A percentile compares a stretch with the other conserved stretches of the same genome.
phyloP scores from a whole-genome alignment of 2,113 vertebrate species.

The Melozone crissalis region DNA sequence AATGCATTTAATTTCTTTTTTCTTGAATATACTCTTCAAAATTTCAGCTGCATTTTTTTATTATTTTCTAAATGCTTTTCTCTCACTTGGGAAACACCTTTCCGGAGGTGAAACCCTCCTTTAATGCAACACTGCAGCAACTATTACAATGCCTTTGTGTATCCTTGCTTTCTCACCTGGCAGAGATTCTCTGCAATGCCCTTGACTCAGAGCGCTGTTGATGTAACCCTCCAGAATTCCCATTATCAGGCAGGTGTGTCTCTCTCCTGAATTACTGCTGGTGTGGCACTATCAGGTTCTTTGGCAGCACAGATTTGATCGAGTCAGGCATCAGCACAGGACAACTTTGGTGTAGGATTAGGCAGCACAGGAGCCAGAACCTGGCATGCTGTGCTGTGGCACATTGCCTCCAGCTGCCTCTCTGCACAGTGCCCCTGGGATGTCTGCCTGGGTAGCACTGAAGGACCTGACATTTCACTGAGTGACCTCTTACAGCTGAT shows the following conservation, averaged over 20 bases:
- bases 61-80: not conserved
- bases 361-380: not conserved
- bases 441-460: not conserved
- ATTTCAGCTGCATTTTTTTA: not conserved
- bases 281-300: not conserved
- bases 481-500: not conserved
- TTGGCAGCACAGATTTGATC: not conserved
- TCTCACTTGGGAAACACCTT: not conserved
- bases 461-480: not conserved
- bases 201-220: not conserved
- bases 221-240: not conserved
- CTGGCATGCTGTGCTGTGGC: fast-evolving
- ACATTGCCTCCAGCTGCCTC: not conserved
- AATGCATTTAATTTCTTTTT: not conserved
- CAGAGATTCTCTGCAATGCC: not conserved
- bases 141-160: not conserved
- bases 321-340: not conserved
- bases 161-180: not conserved
- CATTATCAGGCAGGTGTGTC: not conserved
- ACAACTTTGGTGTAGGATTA: not conserved
- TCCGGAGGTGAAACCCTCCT: not conserved
- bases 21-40: not conserved
- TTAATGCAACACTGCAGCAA: not conserved
- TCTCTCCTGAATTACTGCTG: not conserved
- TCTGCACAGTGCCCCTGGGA: not conserved